Conservation (phyloP, 1,140 invertebrate species). For the Aphelenchoides fujianensis region DNA sequence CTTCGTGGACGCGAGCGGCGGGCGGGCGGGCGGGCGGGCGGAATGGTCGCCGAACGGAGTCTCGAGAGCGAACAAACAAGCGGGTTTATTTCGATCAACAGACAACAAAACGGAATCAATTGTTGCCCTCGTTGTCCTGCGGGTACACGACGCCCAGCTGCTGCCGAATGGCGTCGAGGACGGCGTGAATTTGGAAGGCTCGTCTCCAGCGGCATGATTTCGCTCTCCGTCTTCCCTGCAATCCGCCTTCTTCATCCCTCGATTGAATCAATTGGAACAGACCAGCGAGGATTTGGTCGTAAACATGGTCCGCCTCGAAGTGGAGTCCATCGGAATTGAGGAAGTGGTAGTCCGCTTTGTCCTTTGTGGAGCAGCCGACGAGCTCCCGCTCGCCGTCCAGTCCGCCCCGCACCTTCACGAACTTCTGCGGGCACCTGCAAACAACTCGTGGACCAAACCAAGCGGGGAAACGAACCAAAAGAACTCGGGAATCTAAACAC, state of each 20-base stretch:
- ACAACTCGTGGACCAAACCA: no score
- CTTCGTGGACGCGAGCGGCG: no score
- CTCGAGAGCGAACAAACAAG: no score
- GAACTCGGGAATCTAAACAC: not conserved
- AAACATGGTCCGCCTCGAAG: slow-evolving; percentile 10
- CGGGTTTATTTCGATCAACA: no score
- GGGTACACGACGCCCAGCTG: not conserved
- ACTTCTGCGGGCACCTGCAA: not conserved
- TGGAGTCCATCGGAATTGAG: not conserved
- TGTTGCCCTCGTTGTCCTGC: not conserved
- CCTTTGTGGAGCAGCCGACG: not conserved
- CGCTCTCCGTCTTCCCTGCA: not conserved
- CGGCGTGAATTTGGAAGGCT: not conserved
- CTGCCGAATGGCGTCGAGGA: not conserved
- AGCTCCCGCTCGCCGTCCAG: not conserved
- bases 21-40: no score
- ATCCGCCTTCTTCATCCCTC: no score
- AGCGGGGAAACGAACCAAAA: no score
- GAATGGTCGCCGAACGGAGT: no score
- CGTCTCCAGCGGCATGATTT: not conserved
- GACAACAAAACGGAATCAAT: not conserved
- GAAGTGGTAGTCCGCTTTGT: not conserved
- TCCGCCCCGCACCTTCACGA: not conserved
- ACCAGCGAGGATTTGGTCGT: not conserved
- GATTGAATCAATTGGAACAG: no score